These are phyloP conservation scores for Acromyrmex echinatior DNA, from an alignment of 1,140 invertebrate genomes.

Conservation along the genomic window DNA sequence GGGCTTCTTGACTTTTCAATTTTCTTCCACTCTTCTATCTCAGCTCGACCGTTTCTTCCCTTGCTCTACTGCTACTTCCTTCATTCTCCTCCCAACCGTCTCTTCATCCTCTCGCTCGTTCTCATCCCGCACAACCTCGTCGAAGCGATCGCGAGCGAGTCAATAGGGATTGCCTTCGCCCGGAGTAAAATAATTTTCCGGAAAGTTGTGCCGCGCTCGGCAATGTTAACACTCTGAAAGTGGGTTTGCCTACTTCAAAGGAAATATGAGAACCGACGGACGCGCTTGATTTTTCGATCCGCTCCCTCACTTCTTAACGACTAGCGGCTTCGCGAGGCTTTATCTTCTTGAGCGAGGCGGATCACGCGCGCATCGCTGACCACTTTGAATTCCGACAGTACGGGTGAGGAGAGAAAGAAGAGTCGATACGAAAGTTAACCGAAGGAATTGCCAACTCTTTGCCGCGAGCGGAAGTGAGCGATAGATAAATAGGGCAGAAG, in stretches of 20 bases:
- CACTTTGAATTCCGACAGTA: slow-evolving; percentile 48
- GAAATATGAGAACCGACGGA: slow-evolving; percentile 60
- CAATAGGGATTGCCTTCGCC: slow-evolving; percentile 60
- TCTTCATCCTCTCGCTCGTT: neutral
- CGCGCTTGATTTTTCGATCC: slow-evolving; percentile 60
- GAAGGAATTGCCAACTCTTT: slow-evolving; percentile 20
- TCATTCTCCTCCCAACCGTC: neutral
- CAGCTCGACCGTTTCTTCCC: neutral
- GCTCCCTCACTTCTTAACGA: slow-evolving; percentile 32
- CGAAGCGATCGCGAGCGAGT: slow-evolving; percentile 60
- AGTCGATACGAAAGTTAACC: slow-evolving; percentile 37
- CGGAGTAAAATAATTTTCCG: slow-evolving; percentile 67
- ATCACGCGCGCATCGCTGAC: slow-evolving; percentile 53
- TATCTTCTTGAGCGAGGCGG: slow-evolving; percentile 24
- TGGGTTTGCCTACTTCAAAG: slow-evolving; percentile 62
- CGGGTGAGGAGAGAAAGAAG: neutral
- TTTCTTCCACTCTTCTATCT: slow-evolving; percentile 68
- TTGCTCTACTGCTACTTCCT: neutral
- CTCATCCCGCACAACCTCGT: slow-evolving; percentile 27
- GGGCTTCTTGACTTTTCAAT: slow-evolving; percentile 78
- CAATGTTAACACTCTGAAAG: slow-evolving; percentile 63
- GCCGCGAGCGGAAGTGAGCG: slow-evolving; percentile 43
- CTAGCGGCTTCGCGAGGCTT: slow-evolving; percentile 25
- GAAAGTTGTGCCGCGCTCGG: slow-evolving; percentile 63
- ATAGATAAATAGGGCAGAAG: slow-evolving; percentile 33